Evolutionary conservation across 2,888 invertebrate species (phyloP), one percentile per base, ranked within the genome.

Genomic region (Darwinula stevensoni): DNA sequence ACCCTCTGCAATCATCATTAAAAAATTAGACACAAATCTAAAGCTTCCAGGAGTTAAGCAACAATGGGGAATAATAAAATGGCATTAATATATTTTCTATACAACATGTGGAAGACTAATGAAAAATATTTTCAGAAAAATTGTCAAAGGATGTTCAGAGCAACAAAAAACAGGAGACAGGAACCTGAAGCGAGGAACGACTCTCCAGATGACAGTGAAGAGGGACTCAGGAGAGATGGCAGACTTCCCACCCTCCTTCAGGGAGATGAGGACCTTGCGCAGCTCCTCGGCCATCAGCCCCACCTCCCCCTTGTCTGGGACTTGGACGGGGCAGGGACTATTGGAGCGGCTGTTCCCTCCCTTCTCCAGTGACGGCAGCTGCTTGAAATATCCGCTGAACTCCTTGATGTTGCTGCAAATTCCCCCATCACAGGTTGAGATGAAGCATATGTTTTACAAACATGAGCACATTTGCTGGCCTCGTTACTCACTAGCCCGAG

Each of bases 171-270:
- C n/a, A n/a, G n/a, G n/a, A n/a, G n/a, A n/a, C n/a, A n/a, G n/a
- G n/a, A n/a, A 54, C 42, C 69, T 61, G 53, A 74, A 75, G 43
- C 73, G 56, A 31, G 74, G 74, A 38, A 73, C 73, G 37, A 74
- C 70, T 50, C 71, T 72, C 71, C 74, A 74, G 36, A 75, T 72
- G 30, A 73, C 72, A 31, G 67, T 59, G 47, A 74, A 73, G 37
- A 76, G 57, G 40, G 71, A 69, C 47, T 73, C 71, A 1, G 75
- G 74, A 1, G 72, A 70, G 36, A 74, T 72, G 3, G 72, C 69
- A 6, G 65, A 62, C 43, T 71, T 70, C 1, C 61, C 54, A 17
- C 69, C 68, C 31, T 64, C 61, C 47, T 54, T 52, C 39, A 75
- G 49, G 36, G 65, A 65, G 39, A 71, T 62, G 35, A 75, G 52